A percentile compares a stretch with the other conserved stretches of the same genome.
Evolutionary conservation across 1,140 invertebrate genomes (phyloP).

Genomic region (Papilio polyxenes): DNA sequence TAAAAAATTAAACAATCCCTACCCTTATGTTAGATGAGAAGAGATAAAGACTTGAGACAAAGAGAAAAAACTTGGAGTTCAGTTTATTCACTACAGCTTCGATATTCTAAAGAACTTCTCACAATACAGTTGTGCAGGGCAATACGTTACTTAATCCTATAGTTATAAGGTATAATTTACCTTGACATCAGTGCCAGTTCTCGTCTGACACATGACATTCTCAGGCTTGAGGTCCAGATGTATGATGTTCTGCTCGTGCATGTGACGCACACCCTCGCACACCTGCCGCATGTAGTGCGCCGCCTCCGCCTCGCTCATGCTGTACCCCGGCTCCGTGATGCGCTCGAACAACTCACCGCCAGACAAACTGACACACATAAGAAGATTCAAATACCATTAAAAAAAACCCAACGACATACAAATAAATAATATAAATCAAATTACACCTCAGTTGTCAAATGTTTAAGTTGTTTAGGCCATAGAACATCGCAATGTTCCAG

Average conservation of each 20-base stretch:
- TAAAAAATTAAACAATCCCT: too few relatives aligned
- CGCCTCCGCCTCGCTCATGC: slow-evolving; percentile 99
- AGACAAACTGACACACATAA: slow-evolving; percentile 87
- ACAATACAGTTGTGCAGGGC: background rate
- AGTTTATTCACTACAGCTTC: too few relatives aligned
- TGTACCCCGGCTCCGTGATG: slow-evolving; percentile 98
- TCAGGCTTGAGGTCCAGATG: slow-evolving; percentile 98
- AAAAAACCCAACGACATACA: too few relatives aligned
- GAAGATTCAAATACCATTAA: too few relatives aligned
- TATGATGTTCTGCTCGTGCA: slow-evolving; percentile 99
- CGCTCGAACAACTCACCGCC: slow-evolving; percentile 99
- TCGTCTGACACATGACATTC: slow-evolving; percentile 99
- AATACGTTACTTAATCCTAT: background rate
- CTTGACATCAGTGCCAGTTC: slow-evolving; percentile 96
- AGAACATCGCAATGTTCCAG: too few relatives aligned
- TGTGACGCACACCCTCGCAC: slow-evolving; percentile 98
- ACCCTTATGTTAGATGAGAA: too few relatives aligned
- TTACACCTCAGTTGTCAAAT: too few relatives aligned
- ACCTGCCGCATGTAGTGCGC: slow-evolving; percentile 99
- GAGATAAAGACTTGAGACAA: too few relatives aligned
- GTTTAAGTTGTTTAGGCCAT: too few relatives aligned
- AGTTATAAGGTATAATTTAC: slow-evolving; percentile 45
- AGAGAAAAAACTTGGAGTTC: too few relatives aligned
- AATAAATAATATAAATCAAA: too few relatives aligned
- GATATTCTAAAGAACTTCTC: too few relatives aligned